phyloP scores from a whole-genome alignment of 1,140 invertebrate species.

The Caerostris darwini region DNA sequence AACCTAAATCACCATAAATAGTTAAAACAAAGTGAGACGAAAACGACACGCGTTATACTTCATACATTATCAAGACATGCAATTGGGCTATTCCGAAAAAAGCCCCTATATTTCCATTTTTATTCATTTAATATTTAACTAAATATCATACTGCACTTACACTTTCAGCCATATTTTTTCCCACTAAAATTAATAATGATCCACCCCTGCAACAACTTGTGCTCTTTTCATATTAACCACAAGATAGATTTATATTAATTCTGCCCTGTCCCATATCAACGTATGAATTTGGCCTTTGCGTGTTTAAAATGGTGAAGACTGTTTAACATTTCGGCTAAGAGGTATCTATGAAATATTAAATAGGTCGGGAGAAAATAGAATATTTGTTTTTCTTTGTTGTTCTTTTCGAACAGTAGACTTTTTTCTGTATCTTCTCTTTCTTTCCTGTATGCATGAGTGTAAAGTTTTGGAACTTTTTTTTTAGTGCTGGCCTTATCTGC shows the following conservation, averaged over 20 bases:
- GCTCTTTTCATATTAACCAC: background rate
- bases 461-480: background rate
- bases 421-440: background rate
- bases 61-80: background rate
- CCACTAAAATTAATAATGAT: background rate
- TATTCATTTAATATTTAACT: constrained; percentile 25
- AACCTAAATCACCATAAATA: background rate
- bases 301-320: background rate
- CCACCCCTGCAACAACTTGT: background rate
- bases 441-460: background rate
- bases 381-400: background rate
- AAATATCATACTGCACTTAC: background rate
- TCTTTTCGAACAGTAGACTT: background rate
- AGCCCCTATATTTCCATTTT: background rate
- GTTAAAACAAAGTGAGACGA: background rate
- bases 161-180: background rate
- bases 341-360: constrained; percentile 9
- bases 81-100: background rate
- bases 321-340: constrained; percentile 3
- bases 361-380: background rate
- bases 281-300: background rate
- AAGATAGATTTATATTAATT: constrained; percentile 38
- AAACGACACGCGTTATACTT: background rate
- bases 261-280: background rate
- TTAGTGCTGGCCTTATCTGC: background rate